Percentiles rank a stretch among this genome's conserved stretches.
Conservation (phyloP, 2,113 vertebrate species). For the Tiliqua scincoides region DNA sequence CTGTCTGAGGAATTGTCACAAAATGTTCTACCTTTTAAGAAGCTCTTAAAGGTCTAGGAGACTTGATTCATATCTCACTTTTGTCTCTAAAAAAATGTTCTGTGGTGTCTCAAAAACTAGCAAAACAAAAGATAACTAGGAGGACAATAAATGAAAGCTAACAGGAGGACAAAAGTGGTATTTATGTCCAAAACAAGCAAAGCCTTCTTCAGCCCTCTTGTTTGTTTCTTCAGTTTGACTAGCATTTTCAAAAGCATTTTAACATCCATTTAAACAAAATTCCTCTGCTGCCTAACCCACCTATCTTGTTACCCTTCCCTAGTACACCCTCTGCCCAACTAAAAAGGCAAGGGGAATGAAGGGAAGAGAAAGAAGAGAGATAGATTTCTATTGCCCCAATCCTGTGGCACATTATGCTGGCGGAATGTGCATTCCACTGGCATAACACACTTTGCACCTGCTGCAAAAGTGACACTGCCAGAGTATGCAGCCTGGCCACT, state of each 20-base stretch:
- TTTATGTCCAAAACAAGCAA: background rate
- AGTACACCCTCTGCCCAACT: too few relatives aligned
- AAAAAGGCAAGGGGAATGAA: too few relatives aligned
- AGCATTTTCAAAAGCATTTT: background rate
- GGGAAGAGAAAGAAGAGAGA: background rate
- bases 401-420: too few relatives aligned
- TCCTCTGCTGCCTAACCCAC: background rate
- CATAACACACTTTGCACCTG: too few relatives aligned
- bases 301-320: background rate
- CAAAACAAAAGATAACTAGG: background rate
- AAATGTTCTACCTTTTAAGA: too few relatives aligned
- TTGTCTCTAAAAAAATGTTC: background rate
- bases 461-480: too few relatives aligned
- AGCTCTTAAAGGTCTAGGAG: background rate
- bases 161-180: background rate
- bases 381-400: too few relatives aligned
- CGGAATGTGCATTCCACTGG: too few relatives aligned
- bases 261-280: background rate
- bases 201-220: background rate
- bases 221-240: background rate
- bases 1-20: too few relatives aligned
- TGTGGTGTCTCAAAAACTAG: background rate
- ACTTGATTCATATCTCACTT: background rate
- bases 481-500: too few relatives aligned
- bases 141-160: too few relatives aligned